Percentiles rank a stretch among this genome's conserved stretches.
phyloP scores from a whole-genome alignment of 2,113 vertebrate species.

The Hystrix brachyura region DNA sequence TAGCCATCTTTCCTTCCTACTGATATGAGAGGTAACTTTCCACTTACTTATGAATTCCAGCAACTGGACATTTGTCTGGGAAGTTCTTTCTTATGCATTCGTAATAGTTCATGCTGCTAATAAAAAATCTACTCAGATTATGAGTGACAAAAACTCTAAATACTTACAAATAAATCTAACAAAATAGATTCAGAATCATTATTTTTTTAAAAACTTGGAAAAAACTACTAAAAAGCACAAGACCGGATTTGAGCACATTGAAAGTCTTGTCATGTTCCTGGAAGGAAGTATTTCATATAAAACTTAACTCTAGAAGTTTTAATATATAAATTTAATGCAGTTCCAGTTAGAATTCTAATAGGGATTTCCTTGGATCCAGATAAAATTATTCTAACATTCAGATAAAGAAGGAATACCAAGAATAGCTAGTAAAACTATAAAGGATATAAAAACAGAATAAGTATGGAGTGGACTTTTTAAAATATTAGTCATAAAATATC shows the following conservation, averaged over 20 bases:
- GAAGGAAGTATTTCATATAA: conserved; percentile 30
- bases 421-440: conserved; percentile 36
- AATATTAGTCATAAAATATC: not conserved
- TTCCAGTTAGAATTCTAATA: conserved; percentile 27
- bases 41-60: not conserved
- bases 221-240: conserved; percentile 32
- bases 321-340: conserved; percentile 41
- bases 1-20: not conserved
- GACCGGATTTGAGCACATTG: conserved; percentile 22
- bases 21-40: not conserved
- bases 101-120: not conserved
- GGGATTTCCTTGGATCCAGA: not conserved
- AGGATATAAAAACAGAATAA: not conserved
- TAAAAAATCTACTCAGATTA: conserved; percentile 52
- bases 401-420: conserved; percentile 16
- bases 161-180: conserved; percentile 38
- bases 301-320: conserved; percentile 52
- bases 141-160: conserved; percentile 49
- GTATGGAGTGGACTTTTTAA: not conserved
- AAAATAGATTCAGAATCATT: not conserved
- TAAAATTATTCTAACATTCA: conserved; percentile 44
- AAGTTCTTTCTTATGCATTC: conserved; percentile 12
- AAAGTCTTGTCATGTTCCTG: conserved; percentile 10
- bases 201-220: not conserved
- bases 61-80: not conserved